phyloP scores from a whole-genome alignment of 2,797 vertebrate species.

The Chelon auratus region DNA sequence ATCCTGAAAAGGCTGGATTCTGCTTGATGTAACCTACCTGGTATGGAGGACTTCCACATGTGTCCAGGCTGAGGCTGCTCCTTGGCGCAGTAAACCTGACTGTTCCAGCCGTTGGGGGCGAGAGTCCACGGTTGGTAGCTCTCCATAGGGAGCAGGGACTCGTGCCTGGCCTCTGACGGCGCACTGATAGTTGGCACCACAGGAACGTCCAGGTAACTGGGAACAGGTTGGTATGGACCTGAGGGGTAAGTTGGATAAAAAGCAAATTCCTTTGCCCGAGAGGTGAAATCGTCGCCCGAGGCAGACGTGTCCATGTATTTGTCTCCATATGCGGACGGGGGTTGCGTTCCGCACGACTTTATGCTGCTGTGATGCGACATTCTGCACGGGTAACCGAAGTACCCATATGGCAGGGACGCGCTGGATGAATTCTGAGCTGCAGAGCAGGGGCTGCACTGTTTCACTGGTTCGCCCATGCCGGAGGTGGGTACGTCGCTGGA shows the following conservation, averaged over 20 bases:
- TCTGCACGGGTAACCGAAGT: conserved; percentile 96
- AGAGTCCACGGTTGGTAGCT: conserved; percentile 97
- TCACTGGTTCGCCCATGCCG: conserved; percentile 91
- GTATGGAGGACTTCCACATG: conserved; percentile 95
- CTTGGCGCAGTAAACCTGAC: conserved; percentile 97
- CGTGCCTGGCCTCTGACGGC: conserved; percentile 93
- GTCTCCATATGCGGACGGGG: conserved; percentile 89
- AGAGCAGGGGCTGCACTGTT: conserved; percentile 96
- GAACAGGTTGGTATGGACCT: conserved; percentile 94
- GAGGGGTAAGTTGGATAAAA: conserved; percentile 96
- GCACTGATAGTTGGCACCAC: conserved; percentile 92
- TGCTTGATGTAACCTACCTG: conserved; percentile 84
- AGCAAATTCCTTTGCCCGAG: conserved; percentile 96
- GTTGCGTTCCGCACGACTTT: conserved; percentile 92
- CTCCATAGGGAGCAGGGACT: conserved; percentile 93
- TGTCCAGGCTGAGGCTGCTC: conserved; percentile 94
- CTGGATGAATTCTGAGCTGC: conserved; percentile 94
- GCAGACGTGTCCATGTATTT: conserved; percentile 97
- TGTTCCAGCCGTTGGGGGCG: conserved; percentile 93
- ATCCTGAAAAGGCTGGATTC: conserved; percentile 6
- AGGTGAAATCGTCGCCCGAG: conserved; percentile 93
- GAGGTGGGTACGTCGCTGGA: conserved; percentile 89
- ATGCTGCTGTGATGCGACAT: conserved; percentile 93
- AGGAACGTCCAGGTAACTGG: conserved; percentile 96
- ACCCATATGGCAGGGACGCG: conserved; percentile 94